These are phyloP conservation scores for Mylabris sibirica DNA, from an alignment of 2,888 invertebrate genomes.

Conservation along the genomic window DNA sequence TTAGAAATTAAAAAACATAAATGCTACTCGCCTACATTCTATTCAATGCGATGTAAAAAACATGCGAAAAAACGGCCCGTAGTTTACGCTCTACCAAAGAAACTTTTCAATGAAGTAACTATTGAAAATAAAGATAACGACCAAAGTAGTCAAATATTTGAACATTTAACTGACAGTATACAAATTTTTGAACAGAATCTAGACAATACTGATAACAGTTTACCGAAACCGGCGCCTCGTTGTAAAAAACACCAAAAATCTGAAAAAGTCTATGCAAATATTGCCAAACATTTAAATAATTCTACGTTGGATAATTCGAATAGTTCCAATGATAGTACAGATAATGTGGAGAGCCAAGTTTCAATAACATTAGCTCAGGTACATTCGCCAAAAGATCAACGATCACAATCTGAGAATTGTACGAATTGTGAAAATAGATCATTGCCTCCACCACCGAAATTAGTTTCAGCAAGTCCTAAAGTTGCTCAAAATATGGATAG, in stretches of 20 bases:
- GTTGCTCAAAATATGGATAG: slow-evolving; percentile 13
- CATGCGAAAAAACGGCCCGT: slow-evolving; percentile 58
- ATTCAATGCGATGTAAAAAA: slow-evolving; percentile 60
- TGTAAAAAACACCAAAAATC: slow-evolving; percentile 51
- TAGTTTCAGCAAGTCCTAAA: slow-evolving; percentile 42
- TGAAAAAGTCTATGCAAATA: slow-evolving; percentile 54
- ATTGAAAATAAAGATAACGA: slow-evolving; percentile 23
- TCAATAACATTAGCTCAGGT: slow-evolving; percentile 52
- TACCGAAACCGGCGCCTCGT: slow-evolving; percentile 69
- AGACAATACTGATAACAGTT: slow-evolving; percentile 50
- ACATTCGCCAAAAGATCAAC: slow-evolving; percentile 40
- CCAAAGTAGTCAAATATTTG: slow-evolving; percentile 63
- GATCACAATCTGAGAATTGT: slow-evolving; percentile 1
- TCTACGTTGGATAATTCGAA: slow-evolving; percentile 38
- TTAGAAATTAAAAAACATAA: slow-evolving; percentile 58
- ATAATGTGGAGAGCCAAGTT: slow-evolving; percentile 42
- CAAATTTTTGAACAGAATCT: slow-evolving; percentile 69
- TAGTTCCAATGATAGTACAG: slow-evolving; percentile 48
- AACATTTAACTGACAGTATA: slow-evolving; percentile 73
- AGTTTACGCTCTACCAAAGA: slow-evolving; percentile 57
- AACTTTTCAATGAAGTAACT: slow-evolving; percentile 43
- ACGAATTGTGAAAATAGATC: slow-evolving; percentile 10
- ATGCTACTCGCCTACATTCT: slow-evolving; percentile 61
- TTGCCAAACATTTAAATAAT: slow-evolving; percentile 38
- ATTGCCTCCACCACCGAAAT: no score